Conservation (phyloP, 2,888 invertebrate genomes). For the Euplexia lucipara region DNA sequence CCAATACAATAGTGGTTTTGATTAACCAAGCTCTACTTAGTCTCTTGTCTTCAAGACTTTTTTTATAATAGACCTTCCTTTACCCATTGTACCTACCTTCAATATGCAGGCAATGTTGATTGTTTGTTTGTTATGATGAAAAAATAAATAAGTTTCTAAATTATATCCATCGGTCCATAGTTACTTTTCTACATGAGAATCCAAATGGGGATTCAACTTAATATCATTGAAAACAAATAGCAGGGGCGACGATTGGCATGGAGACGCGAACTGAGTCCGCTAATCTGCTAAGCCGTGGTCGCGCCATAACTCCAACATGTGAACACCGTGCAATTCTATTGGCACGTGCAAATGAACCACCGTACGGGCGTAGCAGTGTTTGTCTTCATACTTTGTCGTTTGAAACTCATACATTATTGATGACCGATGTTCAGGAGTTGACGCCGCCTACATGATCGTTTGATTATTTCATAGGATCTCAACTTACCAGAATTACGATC, state of each 20-base stretch:
- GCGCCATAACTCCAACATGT: conserved; percentile 68
- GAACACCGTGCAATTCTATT: conserved; percentile 78
- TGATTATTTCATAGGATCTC: conserved; percentile 82
- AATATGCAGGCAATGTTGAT: too few relatives aligned
- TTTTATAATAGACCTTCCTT: too few relatives aligned
- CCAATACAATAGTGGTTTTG: too few relatives aligned
- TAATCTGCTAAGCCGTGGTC: conserved; percentile 63
- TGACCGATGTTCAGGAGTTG: conserved; percentile 73
- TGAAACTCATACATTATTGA: conserved; percentile 88
- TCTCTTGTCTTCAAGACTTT: too few relatives aligned
- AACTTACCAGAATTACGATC: conserved; percentile 72
- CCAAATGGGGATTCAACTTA: neutral
- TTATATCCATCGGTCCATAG: too few relatives aligned
- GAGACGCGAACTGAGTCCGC: conserved; percentile 27
- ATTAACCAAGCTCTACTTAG: too few relatives aligned
- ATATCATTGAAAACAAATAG: conserved; percentile 37
- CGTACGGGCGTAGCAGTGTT: conserved; percentile 77
- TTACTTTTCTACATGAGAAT: neutral
- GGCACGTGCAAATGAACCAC: conserved; percentile 82
- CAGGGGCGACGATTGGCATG: neutral
- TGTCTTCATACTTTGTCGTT: conserved; percentile 86
- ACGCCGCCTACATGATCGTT: conserved; percentile 75
- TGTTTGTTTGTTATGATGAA: too few relatives aligned
- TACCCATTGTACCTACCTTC: too few relatives aligned
- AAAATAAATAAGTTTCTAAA: too few relatives aligned